Evolutionary conservation across 1,140 invertebrate species (phyloP).

Genomic region (Rhyacophila brunnea): DNA sequence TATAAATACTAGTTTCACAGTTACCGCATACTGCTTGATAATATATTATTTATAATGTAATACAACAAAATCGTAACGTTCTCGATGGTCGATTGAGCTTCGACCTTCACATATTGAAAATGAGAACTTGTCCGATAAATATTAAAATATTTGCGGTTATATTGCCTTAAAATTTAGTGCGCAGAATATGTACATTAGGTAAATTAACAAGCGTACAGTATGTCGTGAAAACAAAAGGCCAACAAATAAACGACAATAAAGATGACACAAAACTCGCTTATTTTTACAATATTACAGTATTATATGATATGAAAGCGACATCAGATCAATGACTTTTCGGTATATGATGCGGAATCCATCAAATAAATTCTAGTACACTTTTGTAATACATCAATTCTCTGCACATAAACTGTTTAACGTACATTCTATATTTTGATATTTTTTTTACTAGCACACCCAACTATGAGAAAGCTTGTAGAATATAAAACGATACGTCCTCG

Average conservation of each 20-base stretch:
- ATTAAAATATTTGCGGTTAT: too few relatives aligned
- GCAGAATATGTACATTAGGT: too few relatives aligned
- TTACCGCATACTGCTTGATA: not conserved
- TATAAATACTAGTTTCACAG: not conserved
- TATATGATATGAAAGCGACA: conserved; percentile 33
- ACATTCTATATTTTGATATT: conserved; percentile 28
- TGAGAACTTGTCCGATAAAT: too few relatives aligned
- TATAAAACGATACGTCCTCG: not conserved
- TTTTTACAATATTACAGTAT: conserved; percentile 24
- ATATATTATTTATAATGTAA: too few relatives aligned
- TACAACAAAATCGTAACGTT: too few relatives aligned
- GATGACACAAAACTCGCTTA: not conserved
- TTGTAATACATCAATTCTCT: conserved; percentile 10
- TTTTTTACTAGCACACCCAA: conserved; percentile 31
- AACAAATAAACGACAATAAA: not conserved
- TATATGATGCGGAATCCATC: not conserved
- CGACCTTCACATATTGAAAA: too few relatives aligned
- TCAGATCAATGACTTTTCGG: conserved; percentile 16
- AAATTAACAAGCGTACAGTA: too few relatives aligned
- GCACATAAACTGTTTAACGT: conserved; percentile 22
- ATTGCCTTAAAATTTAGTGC: too few relatives aligned
- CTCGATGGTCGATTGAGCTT: too few relatives aligned
- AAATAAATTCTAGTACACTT: too few relatives aligned
- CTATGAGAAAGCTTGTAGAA: conserved; percentile 31
- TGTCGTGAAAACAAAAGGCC: not conserved